phyloP scores from a whole-genome alignment of 1,140 invertebrate genomes.

The Drosophila athabasca region DNA sequence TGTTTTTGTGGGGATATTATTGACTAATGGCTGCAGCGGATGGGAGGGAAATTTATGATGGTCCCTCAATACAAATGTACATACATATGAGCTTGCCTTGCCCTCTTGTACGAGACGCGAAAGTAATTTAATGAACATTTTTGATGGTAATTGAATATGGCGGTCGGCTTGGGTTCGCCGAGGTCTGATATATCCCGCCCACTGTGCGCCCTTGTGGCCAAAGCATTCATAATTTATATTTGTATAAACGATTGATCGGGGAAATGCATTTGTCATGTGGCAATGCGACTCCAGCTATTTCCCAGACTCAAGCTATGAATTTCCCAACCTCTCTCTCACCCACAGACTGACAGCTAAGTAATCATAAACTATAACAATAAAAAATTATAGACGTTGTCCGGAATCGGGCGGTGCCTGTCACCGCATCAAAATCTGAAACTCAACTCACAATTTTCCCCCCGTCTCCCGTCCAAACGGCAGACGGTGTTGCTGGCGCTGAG shows the following conservation, averaged over 20 bases:
- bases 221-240: conserved; percentile 44
- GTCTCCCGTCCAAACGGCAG: not conserved
- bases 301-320: not conserved
- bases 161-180: conserved; percentile 8
- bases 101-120: conserved; percentile 2
- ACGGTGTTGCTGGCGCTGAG: not conserved
- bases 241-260: conserved; percentile 26
- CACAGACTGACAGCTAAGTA: not conserved
- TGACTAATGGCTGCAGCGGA: conserved; percentile 44
- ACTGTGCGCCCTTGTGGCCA: not conserved
- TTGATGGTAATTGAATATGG: conserved; percentile 53
- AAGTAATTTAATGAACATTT: conserved; percentile 51
- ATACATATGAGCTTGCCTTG: too few species aligned
- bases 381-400: conserved; percentile 21
- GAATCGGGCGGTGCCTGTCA: conserved; percentile 27
- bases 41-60: conserved; percentile 45
- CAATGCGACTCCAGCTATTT: not conserved
- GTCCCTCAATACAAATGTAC: not conserved
- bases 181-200: conserved; percentile 21
- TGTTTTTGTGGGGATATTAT: conserved; percentile 30
- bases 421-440: conserved; percentile 20
- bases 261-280: conserved; percentile 43
- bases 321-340: too few species aligned
- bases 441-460: conserved; percentile 14
- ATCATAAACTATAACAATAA: conserved; percentile 15